phyloP scores from a whole-genome alignment of 2,797 vertebrate species.

The Ceryle rudis region DNA sequence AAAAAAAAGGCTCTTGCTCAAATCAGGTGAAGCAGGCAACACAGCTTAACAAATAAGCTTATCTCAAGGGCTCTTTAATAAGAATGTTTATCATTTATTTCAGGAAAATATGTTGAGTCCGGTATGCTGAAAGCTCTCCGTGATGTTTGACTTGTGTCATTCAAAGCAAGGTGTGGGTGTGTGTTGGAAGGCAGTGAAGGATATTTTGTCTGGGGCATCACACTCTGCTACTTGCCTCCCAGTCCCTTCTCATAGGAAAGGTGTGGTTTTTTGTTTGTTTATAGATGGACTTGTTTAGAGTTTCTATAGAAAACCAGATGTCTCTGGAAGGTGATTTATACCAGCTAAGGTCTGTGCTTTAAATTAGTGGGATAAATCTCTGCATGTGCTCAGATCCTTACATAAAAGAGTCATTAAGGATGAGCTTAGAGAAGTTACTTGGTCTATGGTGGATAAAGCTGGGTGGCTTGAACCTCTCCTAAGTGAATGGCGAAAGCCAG shows the following conservation, averaged over 20 bases:
- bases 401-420: not conserved
- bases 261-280: not conserved
- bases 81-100: conserved; percentile 62
- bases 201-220: not conserved
- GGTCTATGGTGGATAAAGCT: not conserved
- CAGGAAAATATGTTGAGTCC: conserved; percentile 39
- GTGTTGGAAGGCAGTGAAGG: not conserved
- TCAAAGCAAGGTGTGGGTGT: not conserved
- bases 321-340: not conserved
- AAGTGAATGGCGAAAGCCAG: not conserved
- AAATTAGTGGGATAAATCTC: not conserved
- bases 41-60: conserved; percentile 60
- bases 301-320: not conserved
- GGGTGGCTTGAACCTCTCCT: not conserved
- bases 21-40: not conserved
- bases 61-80: conserved; percentile 62
- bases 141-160: not conserved
- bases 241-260: not conserved
- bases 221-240: not conserved
- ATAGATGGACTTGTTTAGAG: not conserved
- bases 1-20: not conserved
- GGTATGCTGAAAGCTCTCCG: conserved; percentile 41
- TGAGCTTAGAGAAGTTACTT: not conserved
- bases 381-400: not conserved
- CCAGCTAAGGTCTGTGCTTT: not conserved